Base-by-base conservation (phyloP, 2,113 vertebrate genomes). In the Uria aalge region DNA sequence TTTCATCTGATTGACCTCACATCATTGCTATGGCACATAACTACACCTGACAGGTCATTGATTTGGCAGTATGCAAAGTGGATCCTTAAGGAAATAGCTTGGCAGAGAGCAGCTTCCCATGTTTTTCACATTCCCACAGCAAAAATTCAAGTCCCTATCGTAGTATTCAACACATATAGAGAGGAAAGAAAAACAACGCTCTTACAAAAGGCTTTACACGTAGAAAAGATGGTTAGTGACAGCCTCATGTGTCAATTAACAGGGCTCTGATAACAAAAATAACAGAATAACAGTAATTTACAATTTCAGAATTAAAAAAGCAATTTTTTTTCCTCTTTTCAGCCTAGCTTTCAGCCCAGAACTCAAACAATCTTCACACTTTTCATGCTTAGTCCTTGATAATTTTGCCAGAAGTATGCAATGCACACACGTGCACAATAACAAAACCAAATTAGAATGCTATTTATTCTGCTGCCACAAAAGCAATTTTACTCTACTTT, bases 401-500 rank as follows among this genome's bases (percentile, higher is more conserved):
- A 81, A 79, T 94, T 90, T 84, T 90, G 72, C 41, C 57, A 72
- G 23, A 92, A 91, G 19, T 85, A 81, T 90, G 84, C 60, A 85
- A 86, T n/a, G n/a, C 71, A 75, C 59, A 85, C 83, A 68, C 1
- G 5, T 81, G 69, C 53, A 85, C 53, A 76, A 85, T 55, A 75
- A 91, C 59, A 83, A 91, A 97, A 74, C 17, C 38, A 89, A 74
- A 88, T 92, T 71, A 94, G 72, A 74, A 82, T 82, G 60, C 71
- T 94, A 43, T 95, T 96, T 97, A 80, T 87, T 91, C 85, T 94
- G 38, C 62, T 92, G 71, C 59, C 89, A 95, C 91, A 94, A 97
- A 96, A 91, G 66, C 76, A 96, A 79, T 95, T 96, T 97, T 93
- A 82, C 86, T 95, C 74, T 74, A 83, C 82, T 90, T 88, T 94